Base-by-base conservation (phyloP, 2,797 vertebrate species). In the Stomatorhinus walkeri region DNA sequence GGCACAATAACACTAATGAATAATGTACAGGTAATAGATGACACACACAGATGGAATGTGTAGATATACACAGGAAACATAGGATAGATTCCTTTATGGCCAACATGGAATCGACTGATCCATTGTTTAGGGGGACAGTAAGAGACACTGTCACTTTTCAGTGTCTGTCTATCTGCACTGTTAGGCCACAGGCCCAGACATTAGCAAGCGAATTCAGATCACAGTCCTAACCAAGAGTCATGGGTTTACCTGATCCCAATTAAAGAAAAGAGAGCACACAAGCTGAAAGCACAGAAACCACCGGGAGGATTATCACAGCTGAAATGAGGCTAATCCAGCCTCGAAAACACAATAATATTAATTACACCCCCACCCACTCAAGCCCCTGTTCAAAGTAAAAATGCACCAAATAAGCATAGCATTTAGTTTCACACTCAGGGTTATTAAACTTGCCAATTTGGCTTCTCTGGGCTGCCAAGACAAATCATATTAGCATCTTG, bases 401-500 rank as follows among this genome's bases (percentile, higher is more conserved):
- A 92, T 92, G 93, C 87, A 91, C 93, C 94, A 93, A 94, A 94
- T 91, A 92, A 94, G 93, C 93, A 94, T 95, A 94, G 94, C 95
- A 94, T 95, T 92, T 92, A 92, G 91, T 94, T 93, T 94, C 91
- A 92, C 72, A 93, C 93, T 94, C 92, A 93, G 93, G 93, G 93
- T 92, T 93, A 94, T 90, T 90, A 76, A 89, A 85, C 90, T 91
- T 95, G 94, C 95, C 95, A 95, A 93, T 93, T 94, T 91, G 89
- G 92, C 91, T 93, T 91, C 32, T 92, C 87, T 88, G 91, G 48
- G 91, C 94, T 94, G 95, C 95, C 95, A 96, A 96, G 93, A 95
- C 94, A 95, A 96, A 96, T 96, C 94, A 95, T 95, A 96, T 95
- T 95, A 94, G 95, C 94, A 94, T 92, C 91, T 93, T 94, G 94